phyloP scores from a whole-genome alignment of 2,113 vertebrate genomes.

The Syrmaticus mikado region DNA sequence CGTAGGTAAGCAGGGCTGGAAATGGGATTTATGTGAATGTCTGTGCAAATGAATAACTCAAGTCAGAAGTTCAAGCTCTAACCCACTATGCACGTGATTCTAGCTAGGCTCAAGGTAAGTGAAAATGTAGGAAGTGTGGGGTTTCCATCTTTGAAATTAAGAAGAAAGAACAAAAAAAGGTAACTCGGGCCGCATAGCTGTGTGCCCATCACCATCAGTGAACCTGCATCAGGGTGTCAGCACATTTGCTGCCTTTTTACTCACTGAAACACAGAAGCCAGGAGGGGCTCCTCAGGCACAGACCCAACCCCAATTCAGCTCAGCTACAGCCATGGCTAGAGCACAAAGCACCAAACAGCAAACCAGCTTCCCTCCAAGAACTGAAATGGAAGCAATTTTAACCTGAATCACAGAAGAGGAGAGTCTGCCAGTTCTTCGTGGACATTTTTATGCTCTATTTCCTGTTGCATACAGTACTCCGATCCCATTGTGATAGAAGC shows the following conservation, averaged over 20 bases:
- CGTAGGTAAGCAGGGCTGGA: neutral
- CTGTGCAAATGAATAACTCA: neutral
- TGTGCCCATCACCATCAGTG: accelerated
- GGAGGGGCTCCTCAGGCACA: neutral
- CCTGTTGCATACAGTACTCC: constrained; percentile 33
- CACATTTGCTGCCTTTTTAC: neutral
- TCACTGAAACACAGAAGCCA: accelerated
- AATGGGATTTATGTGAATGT: neutral
- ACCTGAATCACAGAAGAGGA: neutral
- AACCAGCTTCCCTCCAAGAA: neutral
- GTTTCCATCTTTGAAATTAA: neutral
- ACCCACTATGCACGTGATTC: accelerated
- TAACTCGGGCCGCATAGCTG: accelerated
- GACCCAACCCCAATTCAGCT: neutral
- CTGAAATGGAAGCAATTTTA: neutral
- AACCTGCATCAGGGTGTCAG: neutral
- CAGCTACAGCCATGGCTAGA: neutral
- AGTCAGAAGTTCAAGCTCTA: neutral
- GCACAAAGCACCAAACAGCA: neutral
- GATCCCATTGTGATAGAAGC: constrained; percentile 44
- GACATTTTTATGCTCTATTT: constrained; percentile 60
- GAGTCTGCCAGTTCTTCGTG: neutral
- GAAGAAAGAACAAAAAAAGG: neutral
- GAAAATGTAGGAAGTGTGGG: accelerated
- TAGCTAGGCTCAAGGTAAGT: neutral